These are phyloP conservation scores for Polypedilum vanderplanki DNA, from an alignment of 1,140 invertebrate species.

Conservation along the genomic window DNA sequence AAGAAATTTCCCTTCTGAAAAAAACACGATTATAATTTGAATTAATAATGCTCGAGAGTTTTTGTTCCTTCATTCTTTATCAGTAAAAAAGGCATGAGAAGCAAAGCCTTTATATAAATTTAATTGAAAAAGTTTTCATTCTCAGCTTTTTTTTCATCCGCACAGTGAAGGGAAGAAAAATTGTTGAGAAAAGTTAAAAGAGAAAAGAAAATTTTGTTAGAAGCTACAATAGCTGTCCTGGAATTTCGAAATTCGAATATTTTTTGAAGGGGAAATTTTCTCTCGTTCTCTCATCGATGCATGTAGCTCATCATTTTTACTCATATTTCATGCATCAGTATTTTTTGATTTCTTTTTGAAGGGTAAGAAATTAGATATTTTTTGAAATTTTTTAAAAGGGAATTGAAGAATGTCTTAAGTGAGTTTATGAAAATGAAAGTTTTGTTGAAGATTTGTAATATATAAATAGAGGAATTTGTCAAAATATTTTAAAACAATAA, in stretches of 20 bases:
- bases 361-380: no score
- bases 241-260: conserved; percentile 26
- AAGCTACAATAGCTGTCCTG: neutral
- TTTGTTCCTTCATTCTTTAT: neutral
- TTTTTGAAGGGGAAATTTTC: neutral
- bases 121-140: conserved; percentile 15
- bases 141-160: neutral
- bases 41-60: neutral
- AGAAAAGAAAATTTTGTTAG: neutral
- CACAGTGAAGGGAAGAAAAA: neutral
- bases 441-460: no score
- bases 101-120: conserved; percentile 5
- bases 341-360: no score
- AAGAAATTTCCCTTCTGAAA: neutral
- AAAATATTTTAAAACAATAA: no score
- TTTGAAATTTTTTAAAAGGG: no score
- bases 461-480: no score
- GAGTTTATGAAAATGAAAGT: no score
- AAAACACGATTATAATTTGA: conserved; percentile 8
- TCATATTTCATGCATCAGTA: no score
- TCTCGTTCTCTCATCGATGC: neutral
- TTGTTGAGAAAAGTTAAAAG: neutral
- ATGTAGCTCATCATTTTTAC: no score
- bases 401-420: no score
- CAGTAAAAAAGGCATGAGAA: neutral